A percentile compares a stretch with the other conserved stretches of the same genome.
phyloP scores from a whole-genome alignment of 2,888 invertebrate genomes.

The Thera obeliscata region DNA sequence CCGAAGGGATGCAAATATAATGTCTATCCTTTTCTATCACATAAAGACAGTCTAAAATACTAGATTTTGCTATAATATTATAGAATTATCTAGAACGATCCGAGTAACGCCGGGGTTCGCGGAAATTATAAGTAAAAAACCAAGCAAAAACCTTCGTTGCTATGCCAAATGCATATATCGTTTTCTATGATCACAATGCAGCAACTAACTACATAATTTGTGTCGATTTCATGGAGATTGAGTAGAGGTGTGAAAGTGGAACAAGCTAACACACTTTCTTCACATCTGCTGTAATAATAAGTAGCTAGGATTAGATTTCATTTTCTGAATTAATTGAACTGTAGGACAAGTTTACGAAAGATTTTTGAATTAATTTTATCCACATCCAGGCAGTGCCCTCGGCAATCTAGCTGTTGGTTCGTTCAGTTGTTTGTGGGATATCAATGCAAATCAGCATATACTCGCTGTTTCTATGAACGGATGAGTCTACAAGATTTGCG shows the following conservation, averaged over 20 bases:
- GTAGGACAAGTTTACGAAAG: constrained; percentile 7
- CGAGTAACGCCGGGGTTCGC: too few species aligned
- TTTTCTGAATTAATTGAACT: constrained; percentile 15
- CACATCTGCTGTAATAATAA: constrained; percentile 28
- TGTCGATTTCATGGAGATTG: constrained; percentile 26
- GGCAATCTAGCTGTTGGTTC: constrained; percentile 57
- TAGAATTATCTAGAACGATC: too few species aligned
- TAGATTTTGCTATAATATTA: too few species aligned
- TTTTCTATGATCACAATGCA: constrained; percentile 5
- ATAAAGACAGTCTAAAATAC: too few species aligned
- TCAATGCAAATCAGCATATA: constrained; percentile 60
- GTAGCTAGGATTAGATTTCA: constrained; percentile 13
- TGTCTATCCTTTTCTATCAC: too few species aligned
- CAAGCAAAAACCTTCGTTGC: not conserved
- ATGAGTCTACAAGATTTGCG: constrained; percentile 57
- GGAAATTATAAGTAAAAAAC: too few species aligned
- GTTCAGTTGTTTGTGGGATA: constrained; percentile 78
- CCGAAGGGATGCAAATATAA: too few species aligned
- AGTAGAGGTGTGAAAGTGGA: constrained; percentile 29
- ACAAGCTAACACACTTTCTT: constrained; percentile 31
- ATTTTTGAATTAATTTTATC: constrained; percentile 33
- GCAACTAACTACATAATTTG: constrained; percentile 11
- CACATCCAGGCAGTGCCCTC: constrained; percentile 78
- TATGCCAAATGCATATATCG: not conserved
- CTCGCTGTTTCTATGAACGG: constrained; percentile 50